Evolutionary conservation across 2,888 invertebrate species (phyloP), one percentile per base, ranked within the genome.

Genomic region (Caenorhabditis parvicauda): DNA sequence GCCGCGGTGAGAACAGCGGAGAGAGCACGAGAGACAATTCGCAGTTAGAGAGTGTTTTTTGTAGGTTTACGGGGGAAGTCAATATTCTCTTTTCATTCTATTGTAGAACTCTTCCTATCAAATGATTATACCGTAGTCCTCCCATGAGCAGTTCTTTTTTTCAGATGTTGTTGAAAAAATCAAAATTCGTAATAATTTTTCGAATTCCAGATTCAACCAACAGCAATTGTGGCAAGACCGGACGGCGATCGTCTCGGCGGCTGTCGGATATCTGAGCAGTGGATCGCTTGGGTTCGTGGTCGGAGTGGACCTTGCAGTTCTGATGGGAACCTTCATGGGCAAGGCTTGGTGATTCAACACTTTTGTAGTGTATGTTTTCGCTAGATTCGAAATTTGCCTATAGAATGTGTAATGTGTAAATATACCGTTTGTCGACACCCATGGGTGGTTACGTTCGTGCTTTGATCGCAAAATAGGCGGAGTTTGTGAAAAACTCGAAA

Each of bases 201-300:
- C 29, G 3, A 27, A 25, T 61, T 61, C 21, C 54, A 72, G 72
- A 24, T 74, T 74, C 64, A 61, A 74, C 58, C 49, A 63, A 21
- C 44, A 68, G 28, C 65, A 70, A 37, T 52, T 74, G 28, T 64
- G 64, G 52, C 64, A 66, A 28, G 72, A 74, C 49, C 54, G 74
- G 19, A 57, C 69, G 17, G 61, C 64, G 27, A 58, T 74, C n/a
- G 45, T 74, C 37, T 72, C 70, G 9, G 74, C 68, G 2, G 67
- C 74, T n/a, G 52, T 74, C 27, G 74, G 74, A 3, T 56, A 59
- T 24, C 59, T 74, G 48, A 60, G 67, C 52, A 63, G 60, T 22
- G 74, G 74, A 17, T 56, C 62, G 2, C 41, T 67, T n/a, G 74
- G 74, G 3, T 57, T 73, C 39, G 70, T 74, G 35, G 58, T 74